These are phyloP conservation scores for Sciurus niger DNA, from an alignment of 2,113 vertebrate species.

Conservation along the genomic window DNA sequence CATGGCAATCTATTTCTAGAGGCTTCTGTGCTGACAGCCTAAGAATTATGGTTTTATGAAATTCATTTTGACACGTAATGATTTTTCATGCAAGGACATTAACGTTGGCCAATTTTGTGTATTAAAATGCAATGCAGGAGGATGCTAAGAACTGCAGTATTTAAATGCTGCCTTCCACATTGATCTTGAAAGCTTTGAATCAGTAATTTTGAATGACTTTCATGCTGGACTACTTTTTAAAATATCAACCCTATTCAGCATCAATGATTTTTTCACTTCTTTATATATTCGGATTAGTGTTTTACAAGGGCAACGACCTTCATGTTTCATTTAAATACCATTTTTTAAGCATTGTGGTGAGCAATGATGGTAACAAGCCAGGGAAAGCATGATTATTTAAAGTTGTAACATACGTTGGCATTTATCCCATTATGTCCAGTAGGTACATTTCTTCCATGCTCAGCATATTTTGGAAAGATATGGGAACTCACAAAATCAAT, in stretches of 20 bases:
- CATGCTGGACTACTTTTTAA: neutral
- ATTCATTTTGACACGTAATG: conserved; percentile 25
- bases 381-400: conserved; percentile 12
- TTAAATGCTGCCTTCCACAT: neutral
- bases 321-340: conserved; percentile 14
- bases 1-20: neutral
- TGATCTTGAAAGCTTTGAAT: neutral
- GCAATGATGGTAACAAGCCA: neutral
- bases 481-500: neutral
- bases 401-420: neutral
- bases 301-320: neutral
- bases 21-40: neutral
- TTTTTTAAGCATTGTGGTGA: neutral
- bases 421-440: neutral
- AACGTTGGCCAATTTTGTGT: conserved; percentile 16
- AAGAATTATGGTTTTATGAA: neutral
- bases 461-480: neutral
- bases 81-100: conserved; percentile 48
- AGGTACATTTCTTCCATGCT: neutral
- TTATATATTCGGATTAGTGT: neutral
- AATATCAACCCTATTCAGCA: neutral
- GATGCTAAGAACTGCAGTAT: neutral
- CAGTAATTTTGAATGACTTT: conserved; percentile 38
- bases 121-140: neutral
- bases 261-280: neutral